Percentiles rank a stretch among this genome's conserved stretches.
These are phyloP conservation scores for Corythornis vintsioides DNA, from an alignment of 2,113 vertebrate species.

Conservation along the genomic window DNA sequence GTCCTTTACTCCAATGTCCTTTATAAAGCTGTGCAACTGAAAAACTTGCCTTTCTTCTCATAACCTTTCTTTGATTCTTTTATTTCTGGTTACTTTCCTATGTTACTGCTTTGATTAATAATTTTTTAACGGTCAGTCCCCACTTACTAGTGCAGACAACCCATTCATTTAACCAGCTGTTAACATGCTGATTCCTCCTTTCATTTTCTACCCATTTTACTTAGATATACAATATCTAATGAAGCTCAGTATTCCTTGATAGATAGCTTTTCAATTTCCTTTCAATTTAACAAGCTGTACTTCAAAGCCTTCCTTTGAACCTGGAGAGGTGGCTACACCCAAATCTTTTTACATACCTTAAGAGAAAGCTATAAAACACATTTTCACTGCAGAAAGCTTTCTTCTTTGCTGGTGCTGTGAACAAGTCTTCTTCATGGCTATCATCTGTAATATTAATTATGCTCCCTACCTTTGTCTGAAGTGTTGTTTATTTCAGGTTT, in stretches of 20 bases:
- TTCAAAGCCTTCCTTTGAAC: constrained; percentile 31
- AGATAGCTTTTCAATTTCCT: neutral
- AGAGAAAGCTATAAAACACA: neutral
- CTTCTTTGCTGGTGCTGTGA: neutral
- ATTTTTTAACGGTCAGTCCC: neutral
- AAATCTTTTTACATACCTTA: neutral
- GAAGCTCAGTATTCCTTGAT: neutral
- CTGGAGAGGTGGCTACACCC: neutral
- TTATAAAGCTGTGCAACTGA: neutral
- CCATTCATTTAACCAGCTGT: neutral
- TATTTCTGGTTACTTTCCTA: neutral
- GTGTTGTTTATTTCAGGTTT: constrained; percentile 4
- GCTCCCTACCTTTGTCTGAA: neutral
- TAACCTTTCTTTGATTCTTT: neutral
- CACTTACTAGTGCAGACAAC: neutral
- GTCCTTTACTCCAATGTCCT: neutral
- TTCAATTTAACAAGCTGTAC: neutral
- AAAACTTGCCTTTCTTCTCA: neutral
- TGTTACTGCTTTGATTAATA: neutral
- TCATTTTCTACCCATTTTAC: constrained; percentile 8
- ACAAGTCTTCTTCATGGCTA: neutral
- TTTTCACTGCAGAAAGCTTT: neutral
- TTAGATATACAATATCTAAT: neutral
- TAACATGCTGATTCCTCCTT: neutral
- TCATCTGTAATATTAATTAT: neutral